These are phyloP conservation scores for Cerceris ruficornis DNA, from an alignment of 2,888 invertebrate genomes.

Conservation along the genomic window DNA sequence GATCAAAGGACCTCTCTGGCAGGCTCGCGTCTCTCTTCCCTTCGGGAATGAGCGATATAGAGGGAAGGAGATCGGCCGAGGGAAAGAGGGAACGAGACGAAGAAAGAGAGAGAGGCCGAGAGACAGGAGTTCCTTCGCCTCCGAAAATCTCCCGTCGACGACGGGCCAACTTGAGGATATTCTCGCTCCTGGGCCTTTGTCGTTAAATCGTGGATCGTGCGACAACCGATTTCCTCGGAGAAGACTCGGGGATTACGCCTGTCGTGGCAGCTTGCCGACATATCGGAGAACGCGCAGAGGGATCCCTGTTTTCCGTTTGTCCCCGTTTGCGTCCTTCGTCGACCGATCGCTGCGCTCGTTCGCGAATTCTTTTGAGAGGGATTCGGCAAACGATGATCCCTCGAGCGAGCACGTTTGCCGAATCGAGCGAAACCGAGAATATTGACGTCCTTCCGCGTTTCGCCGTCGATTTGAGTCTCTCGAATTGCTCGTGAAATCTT, in stretches of 20 bases:
- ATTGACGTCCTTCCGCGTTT: too few relatives aligned
- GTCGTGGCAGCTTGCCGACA: conserved; percentile 25
- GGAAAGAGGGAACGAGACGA: conserved; percentile 30
- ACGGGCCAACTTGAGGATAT: conserved; percentile 55
- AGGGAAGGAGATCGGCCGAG: conserved; percentile 7
- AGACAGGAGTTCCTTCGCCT: conserved; percentile 25
- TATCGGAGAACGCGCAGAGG: neutral
- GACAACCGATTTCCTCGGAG: conserved; percentile 52
- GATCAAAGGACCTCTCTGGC: conserved; percentile 80
- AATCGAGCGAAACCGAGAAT: too few relatives aligned
- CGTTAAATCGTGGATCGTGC: conserved; percentile 60
- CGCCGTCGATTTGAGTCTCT: too few relatives aligned
- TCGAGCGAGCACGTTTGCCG: too few relatives aligned
- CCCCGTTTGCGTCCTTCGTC: too few relatives aligned
- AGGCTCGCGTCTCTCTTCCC: conserved; percentile 50
- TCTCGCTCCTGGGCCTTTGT: conserved; percentile 52
- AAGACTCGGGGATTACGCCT: conserved; percentile 31
- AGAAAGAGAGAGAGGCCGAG: conserved; percentile 23
- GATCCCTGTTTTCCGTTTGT: neutral
- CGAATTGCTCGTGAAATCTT: too few relatives aligned
- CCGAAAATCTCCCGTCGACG: conserved; percentile 26
- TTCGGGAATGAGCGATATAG: conserved; percentile 31
- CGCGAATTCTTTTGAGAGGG: too few relatives aligned
- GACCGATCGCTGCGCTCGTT: too few relatives aligned
- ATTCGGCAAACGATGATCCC: too few relatives aligned